These are phyloP conservation scores for Nyctalus aviator DNA, from an alignment of 2,797 vertebrate genomes.

Conservation along the genomic window DNA sequence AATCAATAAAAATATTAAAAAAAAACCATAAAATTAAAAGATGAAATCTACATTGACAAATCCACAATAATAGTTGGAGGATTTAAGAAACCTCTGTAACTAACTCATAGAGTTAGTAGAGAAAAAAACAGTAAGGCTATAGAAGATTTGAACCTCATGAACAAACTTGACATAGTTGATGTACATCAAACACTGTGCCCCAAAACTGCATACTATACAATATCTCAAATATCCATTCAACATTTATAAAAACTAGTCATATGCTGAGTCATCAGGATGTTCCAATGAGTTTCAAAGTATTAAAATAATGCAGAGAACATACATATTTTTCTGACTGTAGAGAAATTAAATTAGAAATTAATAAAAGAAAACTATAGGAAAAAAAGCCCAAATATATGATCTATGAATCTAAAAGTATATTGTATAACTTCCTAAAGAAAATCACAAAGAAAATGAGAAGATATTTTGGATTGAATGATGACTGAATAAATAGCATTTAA, in stretches of 20 bases:
- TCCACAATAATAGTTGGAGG: background rate
- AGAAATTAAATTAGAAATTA: background rate
- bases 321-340: background rate
- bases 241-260: background rate
- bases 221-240: background rate
- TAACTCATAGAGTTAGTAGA: background rate
- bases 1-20: too few species aligned
- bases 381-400: constrained; percentile 25
- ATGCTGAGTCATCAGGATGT: background rate
- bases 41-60: background rate
- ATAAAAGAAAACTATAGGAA: background rate
- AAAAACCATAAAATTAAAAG: background rate
- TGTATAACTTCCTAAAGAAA: constrained; percentile 29
- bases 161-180: background rate
- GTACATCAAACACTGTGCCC: too few species aligned
- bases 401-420: background rate
- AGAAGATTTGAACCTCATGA: background rate
- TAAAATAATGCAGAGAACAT: background rate
- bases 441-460: background rate
- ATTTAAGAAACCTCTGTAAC: constrained; percentile 34
- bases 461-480: background rate
- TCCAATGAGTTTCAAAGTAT: constrained; percentile 17
- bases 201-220: background rate
- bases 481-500: background rate
- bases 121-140: background rate